Base-by-base conservation (phyloP, 2,888 invertebrate genomes). In the Phortica okadai region DNA sequence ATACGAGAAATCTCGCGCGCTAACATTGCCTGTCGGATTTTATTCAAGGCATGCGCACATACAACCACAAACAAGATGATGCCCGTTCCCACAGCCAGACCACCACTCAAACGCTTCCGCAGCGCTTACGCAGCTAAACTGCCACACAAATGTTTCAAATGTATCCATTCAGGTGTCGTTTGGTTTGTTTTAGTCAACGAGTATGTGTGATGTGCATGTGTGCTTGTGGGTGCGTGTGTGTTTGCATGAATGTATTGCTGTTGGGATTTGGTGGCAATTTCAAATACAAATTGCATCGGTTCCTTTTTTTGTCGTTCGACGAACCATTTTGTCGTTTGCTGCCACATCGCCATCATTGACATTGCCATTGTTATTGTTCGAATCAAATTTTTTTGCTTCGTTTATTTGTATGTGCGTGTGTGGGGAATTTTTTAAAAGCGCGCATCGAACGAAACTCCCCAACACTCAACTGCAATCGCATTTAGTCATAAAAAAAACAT, bases 201-300 rank as follows among this genome's bases (percentile, higher is more conserved):
- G 21, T 14, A 6, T 67, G 67, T 67, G 33, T 6, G 41, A 6
- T 67, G 67, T 67, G 33, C 14, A 67, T 41, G 14, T 41, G 41
- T 59, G 10, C 41, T 25, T 42, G 10, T 14, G 21, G 14, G 41
- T 67, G 16, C 21, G 14, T 67, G 67, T 67, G 67, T 44, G n/a
- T 33, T 42, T 42, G 42, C 41, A 6, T 41, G 67, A 33, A 41
- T 50, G 58, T 21, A 33, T 42, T 82, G 81, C 84, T 86, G 81
- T 78, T 87, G 86, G 86, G 86, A 86, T 88, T 86, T 88, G 87
- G 84, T 87, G 86, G 88, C 86, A 88, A 87, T 86, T 86, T 87
- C 88, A 86, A 85, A 86, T 88, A 86, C 86, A 86, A 86, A 86
- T 86, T 86, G 85, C 86, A 84, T 77, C 85, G 87, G 88, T 33